Evolutionary conservation across 1,140 invertebrate species (phyloP), one percentile per base, ranked within the genome.

Genomic region (Diabrotica undecimpunctata): DNA sequence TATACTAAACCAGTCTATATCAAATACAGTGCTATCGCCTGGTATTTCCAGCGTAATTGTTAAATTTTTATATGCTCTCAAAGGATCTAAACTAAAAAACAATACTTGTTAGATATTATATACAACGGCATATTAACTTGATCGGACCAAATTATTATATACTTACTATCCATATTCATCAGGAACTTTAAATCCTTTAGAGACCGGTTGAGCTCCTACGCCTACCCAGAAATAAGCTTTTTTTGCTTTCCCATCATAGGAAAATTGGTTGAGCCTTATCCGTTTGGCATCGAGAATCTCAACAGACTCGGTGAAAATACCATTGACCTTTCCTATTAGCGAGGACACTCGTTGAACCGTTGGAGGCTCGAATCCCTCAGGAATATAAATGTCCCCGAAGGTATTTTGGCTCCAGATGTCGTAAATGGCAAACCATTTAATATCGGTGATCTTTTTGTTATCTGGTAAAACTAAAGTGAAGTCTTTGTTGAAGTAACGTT

Each of bases 91-190:
- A 75, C 91, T 93, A 61, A 67, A 71, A 38, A 35, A 63, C 41
- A 14, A 35, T 14, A 60, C 50, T 46, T 25, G 25, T 25, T 25
- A 25, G 25, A 25, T 25, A 25, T 25, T 4, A 25, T 25, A 25
- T 25, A 25, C 25, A 25, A 25, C 25, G 25, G 25, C 25, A 25
- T 25, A 25, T 25, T 25, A 1, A 25, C 4, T 25, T 25, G 4
- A 25, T 25, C 25, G 25, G 25, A 25, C 25, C 25, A 25, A 25
- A 25, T 25, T 46, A 46, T 46, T 46, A 37, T 37, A 65, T 66
- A 88, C 92, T 91, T 81, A 95, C 93, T 95, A 96, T 86, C 94
- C 94, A 70, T 89, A 87, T 81, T 97, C 94, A 80, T 96, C 93
- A 3, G 94, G 93, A 64, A 96, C 87, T 82, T 91, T 91, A 39